Base-by-base conservation (phyloP, 2,888 invertebrate genomes). In the Germaria angustata region DNA sequence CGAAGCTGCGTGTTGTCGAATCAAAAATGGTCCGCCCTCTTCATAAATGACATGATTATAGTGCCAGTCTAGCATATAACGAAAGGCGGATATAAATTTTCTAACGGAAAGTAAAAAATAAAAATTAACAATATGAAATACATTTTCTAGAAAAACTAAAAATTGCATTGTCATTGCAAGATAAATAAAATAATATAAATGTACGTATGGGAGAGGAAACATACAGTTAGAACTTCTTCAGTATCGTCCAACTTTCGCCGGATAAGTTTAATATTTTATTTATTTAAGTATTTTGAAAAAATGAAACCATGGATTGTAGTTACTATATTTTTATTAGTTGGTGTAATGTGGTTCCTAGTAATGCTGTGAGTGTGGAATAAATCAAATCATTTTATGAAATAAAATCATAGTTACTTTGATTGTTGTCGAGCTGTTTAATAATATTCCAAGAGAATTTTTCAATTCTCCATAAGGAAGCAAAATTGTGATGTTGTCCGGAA, bases 1-100 rank as follows among this genome's bases (percentile, higher is more conserved):
- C 7, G 91, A 90, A 41, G 91, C 86, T 85, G 91, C 91, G 88
- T 91, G 91, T 81, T 91, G 91, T 15, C 90, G 87, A 65, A 91
- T 87, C 41, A 91, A 85, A 76, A 87, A 88, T 36, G 90, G 87
- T 49, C 89, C 89, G 86, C 90, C 90, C 85, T 88, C 85, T 69
- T 90, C 88, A 78, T 89, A 90, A 77, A 87, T 85, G 61, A 89
- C 87, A 87, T 90, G 88, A 86, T 91, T 88, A 86, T 87, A 89
- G 81, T 91, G 91, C 90, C 91, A 91, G 84, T 91, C 89, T 51
- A 91, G 85, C 86, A 90, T 87, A 81, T 90, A 90, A 49, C 90
- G 89, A 53, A 91, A 86, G 34, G 91, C 90, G 80, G 90, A 87
- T 72, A 90, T 44, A 76, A 91, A 87, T 85, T 89, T 89, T 77